Percentiles rank a stretch among this genome's conserved stretches.
Conservation (phyloP, 2,797 vertebrate genomes). For the Neosalanx taihuensis region DNA sequence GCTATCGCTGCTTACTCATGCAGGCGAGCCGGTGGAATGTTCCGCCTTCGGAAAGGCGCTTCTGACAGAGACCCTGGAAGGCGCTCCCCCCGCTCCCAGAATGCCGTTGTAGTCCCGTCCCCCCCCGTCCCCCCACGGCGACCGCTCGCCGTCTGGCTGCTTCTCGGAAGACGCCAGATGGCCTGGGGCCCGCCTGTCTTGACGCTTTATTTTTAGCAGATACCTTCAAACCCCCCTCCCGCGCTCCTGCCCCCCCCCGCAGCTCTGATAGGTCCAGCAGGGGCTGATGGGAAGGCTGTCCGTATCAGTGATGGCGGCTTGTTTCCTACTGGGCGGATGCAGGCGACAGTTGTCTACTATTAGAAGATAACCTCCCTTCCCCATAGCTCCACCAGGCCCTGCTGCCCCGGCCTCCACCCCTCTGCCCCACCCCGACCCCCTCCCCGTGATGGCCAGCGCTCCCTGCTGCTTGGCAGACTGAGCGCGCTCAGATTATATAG, state of each 20-base stretch:
- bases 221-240: slow-evolving; percentile 28
- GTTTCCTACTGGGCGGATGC: not conserved
- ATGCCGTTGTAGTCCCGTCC: slow-evolving; percentile 8
- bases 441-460: too few relatives aligned
- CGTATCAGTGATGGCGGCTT: not conserved
- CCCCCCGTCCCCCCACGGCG: slow-evolving; percentile 19
- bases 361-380: not conserved
- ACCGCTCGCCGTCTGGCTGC: slow-evolving; percentile 28
- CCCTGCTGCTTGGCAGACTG: not conserved
- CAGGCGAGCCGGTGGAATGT: too few relatives aligned
- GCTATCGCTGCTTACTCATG: not conserved
- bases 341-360: not conserved
- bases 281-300: not conserved
- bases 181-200: slow-evolving; percentile 30
- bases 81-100: slow-evolving; percentile 9
- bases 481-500: not conserved
- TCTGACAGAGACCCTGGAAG: slow-evolving; percentile 13
- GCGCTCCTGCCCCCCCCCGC: not conserved
- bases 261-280: not conserved
- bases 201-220: slow-evolving; percentile 20
- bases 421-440: too few relatives aligned
- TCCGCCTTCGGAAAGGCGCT: not conserved
- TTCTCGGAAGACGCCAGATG: slow-evolving; percentile 28
- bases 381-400: too few relatives aligned
- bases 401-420: too few relatives aligned